Conservation (phyloP, 2,888 invertebrate species). For the Trissoscelio sp. region DNA sequence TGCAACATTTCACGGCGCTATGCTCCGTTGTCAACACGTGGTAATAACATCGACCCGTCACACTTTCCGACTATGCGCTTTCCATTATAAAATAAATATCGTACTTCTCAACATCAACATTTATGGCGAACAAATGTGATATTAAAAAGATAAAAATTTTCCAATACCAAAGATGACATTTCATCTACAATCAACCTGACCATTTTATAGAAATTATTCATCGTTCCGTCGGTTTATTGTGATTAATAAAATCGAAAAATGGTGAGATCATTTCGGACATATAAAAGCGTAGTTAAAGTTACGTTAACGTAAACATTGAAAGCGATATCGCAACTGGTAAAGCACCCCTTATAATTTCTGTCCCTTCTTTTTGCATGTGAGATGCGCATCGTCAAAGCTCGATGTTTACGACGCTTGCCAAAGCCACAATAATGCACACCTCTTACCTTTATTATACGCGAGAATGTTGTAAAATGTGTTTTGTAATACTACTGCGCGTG, state of each 20-base stretch:
- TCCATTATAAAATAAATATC: not conserved
- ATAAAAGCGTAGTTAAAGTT: conserved; percentile 19
- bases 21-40: conserved; percentile 18
- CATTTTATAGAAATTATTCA: too few relatives aligned
- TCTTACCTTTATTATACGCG: conserved; percentile 66
- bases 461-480: conserved; percentile 63
- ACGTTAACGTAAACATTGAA: conserved; percentile 22
- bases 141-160: not conserved
- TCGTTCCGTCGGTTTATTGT: too few relatives aligned
- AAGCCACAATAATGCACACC: conserved; percentile 62
- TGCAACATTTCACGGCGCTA: conserved; percentile 41
- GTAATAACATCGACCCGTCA: not conserved
- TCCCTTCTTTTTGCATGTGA: conserved; percentile 26
- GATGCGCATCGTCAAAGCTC: conserved; percentile 64
- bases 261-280: too few relatives aligned
- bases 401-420: conserved; percentile 64
- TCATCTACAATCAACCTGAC: too few relatives aligned
- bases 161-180: too few relatives aligned
- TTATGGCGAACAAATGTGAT: conserved; percentile 1
- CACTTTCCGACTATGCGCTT: not conserved
- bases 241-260: not conserved
- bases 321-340: conserved; percentile 46
- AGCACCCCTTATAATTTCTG: not conserved
- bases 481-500: conserved; percentile 60
- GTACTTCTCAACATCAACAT: not conserved